phyloP scores from a whole-genome alignment of 2,888 invertebrate species.

The Eudemis profundana region DNA sequence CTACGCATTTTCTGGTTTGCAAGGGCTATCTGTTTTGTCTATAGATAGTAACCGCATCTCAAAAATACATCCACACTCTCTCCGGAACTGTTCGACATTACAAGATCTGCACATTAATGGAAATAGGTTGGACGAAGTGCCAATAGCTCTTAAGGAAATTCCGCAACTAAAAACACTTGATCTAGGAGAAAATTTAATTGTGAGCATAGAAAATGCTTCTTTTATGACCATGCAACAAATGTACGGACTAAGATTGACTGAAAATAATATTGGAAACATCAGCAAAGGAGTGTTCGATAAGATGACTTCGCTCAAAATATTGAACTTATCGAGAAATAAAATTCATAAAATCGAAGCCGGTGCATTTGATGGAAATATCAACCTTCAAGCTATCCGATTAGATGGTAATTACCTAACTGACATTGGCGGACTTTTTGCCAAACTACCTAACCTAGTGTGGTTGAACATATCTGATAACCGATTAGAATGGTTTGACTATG shows the following conservation, averaged over 20 bases:
- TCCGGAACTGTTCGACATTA: conserved; percentile 91
- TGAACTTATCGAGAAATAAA: conserved; percentile 93
- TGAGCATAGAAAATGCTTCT: conserved; percentile 91
- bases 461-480: conserved; percentile 94
- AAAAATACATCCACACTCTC: conserved; percentile 89
- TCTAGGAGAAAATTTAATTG: conserved; percentile 94
- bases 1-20: conserved; percentile 90
- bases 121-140: conserved; percentile 91
- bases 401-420: conserved; percentile 93
- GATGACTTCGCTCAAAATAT: conserved; percentile 91
- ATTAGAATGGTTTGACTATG: conserved; percentile 93
- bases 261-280: conserved; percentile 93
- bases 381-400: conserved; percentile 91
- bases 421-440: conserved; percentile 91
- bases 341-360: conserved; percentile 92
- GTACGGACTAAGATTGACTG: conserved; percentile 92
- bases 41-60: conserved; percentile 92
- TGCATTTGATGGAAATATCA: conserved; percentile 90
- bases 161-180: conserved; percentile 92
- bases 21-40: conserved; percentile 90
- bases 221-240: conserved; percentile 92
- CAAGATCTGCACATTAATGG: conserved; percentile 94
- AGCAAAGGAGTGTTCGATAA: conserved; percentile 92
- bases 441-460: conserved; percentile 93
- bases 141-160: conserved; percentile 89